Evolutionary conservation across 2,888 invertebrate genomes (phyloP).

Genomic region (Dolomedes plantarius): DNA sequence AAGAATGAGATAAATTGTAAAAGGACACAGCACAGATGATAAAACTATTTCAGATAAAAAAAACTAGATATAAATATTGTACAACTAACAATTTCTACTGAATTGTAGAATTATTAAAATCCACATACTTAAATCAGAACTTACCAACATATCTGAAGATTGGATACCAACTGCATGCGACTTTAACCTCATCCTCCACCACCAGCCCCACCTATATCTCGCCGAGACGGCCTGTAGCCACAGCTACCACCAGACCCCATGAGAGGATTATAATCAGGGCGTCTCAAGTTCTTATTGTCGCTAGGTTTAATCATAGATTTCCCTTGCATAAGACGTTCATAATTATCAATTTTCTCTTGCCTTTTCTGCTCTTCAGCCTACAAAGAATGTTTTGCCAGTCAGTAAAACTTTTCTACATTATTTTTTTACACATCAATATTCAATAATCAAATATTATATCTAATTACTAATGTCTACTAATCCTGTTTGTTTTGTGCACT

Average conservation of each 20-base stretch:
- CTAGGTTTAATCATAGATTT: conserved; percentile 9
- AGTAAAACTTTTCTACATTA: too few species aligned
- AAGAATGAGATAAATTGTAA: too few species aligned
- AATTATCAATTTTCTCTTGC: conserved; percentile 45
- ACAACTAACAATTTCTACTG: too few species aligned
- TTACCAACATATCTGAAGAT: not conserved
- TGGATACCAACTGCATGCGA: conserved; percentile 20
- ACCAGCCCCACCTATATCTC: conserved; percentile 10
- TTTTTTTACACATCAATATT: too few species aligned
- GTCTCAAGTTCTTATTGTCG: conserved; percentile 11
- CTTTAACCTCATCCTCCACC: conserved; percentile 70
- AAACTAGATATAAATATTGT: too few species aligned
- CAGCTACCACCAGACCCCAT: conserved; percentile 44
- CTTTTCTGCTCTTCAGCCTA: conserved; percentile 58
- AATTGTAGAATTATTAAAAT: too few species aligned
- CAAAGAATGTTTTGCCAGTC: not conserved
- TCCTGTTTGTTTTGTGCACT: too few species aligned
- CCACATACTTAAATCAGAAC: not conserved
- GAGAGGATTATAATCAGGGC: conserved; percentile 53
- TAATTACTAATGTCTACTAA: too few species aligned
- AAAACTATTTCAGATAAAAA: too few species aligned
- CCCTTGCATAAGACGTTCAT: conserved; percentile 44
- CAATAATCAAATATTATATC: too few species aligned
- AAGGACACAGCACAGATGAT: too few species aligned
- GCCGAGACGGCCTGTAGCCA: conserved; percentile 30